Evolutionary conservation across 2,797 vertebrate species (phyloP).

Genomic region (Muscicapa comitata): DNA sequence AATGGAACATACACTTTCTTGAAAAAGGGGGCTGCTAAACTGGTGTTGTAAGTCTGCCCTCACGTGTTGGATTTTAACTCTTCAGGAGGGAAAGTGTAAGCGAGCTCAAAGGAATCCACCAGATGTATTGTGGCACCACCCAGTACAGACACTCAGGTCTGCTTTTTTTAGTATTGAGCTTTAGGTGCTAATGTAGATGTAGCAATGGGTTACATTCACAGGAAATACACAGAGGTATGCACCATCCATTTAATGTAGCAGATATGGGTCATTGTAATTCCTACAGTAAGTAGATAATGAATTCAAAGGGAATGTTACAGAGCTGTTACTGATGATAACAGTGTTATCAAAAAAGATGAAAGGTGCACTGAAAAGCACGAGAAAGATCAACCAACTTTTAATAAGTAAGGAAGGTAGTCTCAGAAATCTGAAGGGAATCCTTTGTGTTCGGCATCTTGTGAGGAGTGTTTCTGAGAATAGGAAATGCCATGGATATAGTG

Average conservation of each 20-base stretch:
- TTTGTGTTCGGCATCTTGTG: not conserved
- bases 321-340: not conserved
- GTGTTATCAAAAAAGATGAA: not conserved
- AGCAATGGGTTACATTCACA: not conserved
- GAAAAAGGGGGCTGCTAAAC: not conserved
- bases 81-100: not conserved
- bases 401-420: not conserved
- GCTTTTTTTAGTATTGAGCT: not conserved
- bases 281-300: not conserved
- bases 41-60: conserved; percentile 59
- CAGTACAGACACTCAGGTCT: not conserved
- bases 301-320: not conserved
- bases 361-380: not conserved
- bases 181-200: not conserved
- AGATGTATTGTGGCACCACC: not conserved
- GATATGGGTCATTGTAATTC: not conserved
- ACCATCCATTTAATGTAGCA: not conserved
- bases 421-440: not conserved
- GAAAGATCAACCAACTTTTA: not conserved
- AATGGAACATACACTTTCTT: conserved; percentile 16
- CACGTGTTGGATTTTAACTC: conserved; percentile 46
- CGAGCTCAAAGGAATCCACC: not conserved
- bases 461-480: not conserved
- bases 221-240: not conserved
- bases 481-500: not conserved